These are phyloP conservation scores for Panulirus ornatus DNA, from an alignment of 1,140 invertebrate species.

Conservation along the genomic window DNA sequence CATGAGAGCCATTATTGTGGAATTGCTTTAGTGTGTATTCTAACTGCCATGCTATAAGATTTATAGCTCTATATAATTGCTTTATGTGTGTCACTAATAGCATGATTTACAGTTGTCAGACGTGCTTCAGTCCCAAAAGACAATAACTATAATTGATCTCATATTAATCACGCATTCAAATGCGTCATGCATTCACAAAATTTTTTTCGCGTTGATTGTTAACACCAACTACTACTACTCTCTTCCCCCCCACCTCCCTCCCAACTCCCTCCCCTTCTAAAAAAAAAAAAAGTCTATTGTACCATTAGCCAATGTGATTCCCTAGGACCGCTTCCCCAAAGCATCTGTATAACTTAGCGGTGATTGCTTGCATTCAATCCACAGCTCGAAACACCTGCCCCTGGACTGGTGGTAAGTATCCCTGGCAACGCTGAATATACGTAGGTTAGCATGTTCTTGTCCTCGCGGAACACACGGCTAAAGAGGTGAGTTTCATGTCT, in stretches of 20 bases:
- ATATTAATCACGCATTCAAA: slow-evolving; percentile 60
- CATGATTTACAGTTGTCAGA: slow-evolving; percentile 61
- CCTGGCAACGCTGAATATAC: slow-evolving; percentile 58
- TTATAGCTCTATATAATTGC: slow-evolving; percentile 59
- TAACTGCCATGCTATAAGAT: slow-evolving; percentile 35
- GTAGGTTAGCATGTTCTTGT: slow-evolving; percentile 66
- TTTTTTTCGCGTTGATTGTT: slow-evolving; percentile 58
- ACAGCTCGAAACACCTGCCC: slow-evolving; percentile 71
- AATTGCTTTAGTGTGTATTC: slow-evolving; percentile 54
- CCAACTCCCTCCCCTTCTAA: no score
- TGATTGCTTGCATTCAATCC: slow-evolving; percentile 70
- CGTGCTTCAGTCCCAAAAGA: slow-evolving; percentile 48
- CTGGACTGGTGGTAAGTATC: slow-evolving; percentile 67
- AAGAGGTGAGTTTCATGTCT: slow-evolving; percentile 48
- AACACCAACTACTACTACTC: no score
- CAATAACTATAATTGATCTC: slow-evolving; percentile 63
- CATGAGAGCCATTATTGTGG: slow-evolving; percentile 37
- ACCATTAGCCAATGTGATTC: slow-evolving; percentile 28
- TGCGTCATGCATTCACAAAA: slow-evolving; percentile 57
- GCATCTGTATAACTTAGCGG: slow-evolving; percentile 37
- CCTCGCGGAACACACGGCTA: slow-evolving; percentile 20
- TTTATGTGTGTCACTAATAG: slow-evolving; percentile 71
- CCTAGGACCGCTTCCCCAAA: slow-evolving; percentile 25
- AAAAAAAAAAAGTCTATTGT: slow-evolving; percentile 52
- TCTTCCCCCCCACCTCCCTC: no score